Base-by-base conservation (phyloP, 2,113 vertebrate species). In the Malurus melanocephalus region DNA sequence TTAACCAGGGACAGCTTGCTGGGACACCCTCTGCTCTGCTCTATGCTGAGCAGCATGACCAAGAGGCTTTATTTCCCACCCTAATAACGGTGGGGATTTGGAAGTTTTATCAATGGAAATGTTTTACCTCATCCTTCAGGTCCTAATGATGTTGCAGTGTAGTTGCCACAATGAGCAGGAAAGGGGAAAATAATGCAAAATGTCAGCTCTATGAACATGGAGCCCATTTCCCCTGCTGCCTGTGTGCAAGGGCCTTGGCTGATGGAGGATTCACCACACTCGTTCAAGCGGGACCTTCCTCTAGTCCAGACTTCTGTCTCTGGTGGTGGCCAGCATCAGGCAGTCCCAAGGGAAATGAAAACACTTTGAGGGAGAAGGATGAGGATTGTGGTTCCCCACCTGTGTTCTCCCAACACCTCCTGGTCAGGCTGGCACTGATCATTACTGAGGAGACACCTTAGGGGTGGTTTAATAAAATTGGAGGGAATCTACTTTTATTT, bases 251-350 rank as follows among this genome's bases (percentile, higher is more conserved):
- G 6, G 40, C 38, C 46, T 61, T 51, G 33, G 13, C 15, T 69
- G 52, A 57, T 19, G 28, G 30, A 38, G 23, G 21, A 55, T 33
- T 43, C 16, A 40, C 17, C 45, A 22, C 21, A 6, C 9, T 66
- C 43, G 4, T 24, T 72, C 13, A 32, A 38, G 55, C 0, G 0
- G 33, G 76, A 64, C 3, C 0, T 59, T 82, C 26, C 30, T 64
- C 6, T 7, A 32, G 57, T 55, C 43, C 38, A 79, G 43, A 9
- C 9, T 71, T 65, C 48, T 69, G 59, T 17, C 32, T 51, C 35
- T 24, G 20, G 13, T 38, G 49, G 32, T 57, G 71, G 10, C 46
- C 74, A 69, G 51, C 17, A 24, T 9, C 42, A 26, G 13, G 13
- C 11, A 26, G 17, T 22, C 6, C 18, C 51, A 30, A 10, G 30